phyloP scores from a whole-genome alignment of 1,140 invertebrate species.

The Bombus cullumanus region DNA sequence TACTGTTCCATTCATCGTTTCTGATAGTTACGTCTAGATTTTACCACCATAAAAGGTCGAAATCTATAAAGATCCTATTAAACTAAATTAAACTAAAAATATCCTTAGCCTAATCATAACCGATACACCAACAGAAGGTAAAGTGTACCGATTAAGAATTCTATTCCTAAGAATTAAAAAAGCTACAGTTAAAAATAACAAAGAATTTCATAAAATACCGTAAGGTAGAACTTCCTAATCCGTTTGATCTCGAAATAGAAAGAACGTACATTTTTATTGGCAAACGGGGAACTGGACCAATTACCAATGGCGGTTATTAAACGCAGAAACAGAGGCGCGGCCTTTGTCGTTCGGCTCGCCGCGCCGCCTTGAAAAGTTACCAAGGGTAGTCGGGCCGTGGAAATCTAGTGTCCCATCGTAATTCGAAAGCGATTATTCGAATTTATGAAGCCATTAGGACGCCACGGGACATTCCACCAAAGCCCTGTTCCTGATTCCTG shows the following conservation, averaged over 20 bases:
- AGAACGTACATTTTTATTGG: background rate
- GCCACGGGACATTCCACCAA: conserved; percentile 60
- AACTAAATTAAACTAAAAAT: too few relatives aligned
- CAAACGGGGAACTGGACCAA: background rate
- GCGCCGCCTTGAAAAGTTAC: conserved; percentile 52
- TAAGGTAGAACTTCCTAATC: background rate
- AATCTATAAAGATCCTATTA: too few relatives aligned
- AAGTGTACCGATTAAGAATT: background rate
- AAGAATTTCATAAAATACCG: too few relatives aligned
- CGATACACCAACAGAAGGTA: background rate
- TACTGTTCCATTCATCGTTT: too few relatives aligned
- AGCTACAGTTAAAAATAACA: background rate
- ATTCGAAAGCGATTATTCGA: conserved; percentile 70
- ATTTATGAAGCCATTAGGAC: conserved; percentile 72
- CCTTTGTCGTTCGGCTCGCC: conserved; percentile 30
- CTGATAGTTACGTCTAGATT: too few relatives aligned
- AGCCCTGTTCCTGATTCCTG: conserved; percentile 63
- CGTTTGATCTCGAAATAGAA: background rate
- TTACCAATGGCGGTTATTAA: conserved; percentile 29
- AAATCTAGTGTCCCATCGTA: conserved; percentile 66
- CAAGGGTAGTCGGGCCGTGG: conserved; percentile 24
- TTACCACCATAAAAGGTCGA: too few relatives aligned
- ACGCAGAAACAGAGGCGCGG: conserved; percentile 18
- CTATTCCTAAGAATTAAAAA: background rate
- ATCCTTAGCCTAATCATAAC: background rate